These are phyloP conservation scores for Drosophila parabipectinata DNA, from an alignment of 1,140 invertebrate genomes.

Conservation along the genomic window DNA sequence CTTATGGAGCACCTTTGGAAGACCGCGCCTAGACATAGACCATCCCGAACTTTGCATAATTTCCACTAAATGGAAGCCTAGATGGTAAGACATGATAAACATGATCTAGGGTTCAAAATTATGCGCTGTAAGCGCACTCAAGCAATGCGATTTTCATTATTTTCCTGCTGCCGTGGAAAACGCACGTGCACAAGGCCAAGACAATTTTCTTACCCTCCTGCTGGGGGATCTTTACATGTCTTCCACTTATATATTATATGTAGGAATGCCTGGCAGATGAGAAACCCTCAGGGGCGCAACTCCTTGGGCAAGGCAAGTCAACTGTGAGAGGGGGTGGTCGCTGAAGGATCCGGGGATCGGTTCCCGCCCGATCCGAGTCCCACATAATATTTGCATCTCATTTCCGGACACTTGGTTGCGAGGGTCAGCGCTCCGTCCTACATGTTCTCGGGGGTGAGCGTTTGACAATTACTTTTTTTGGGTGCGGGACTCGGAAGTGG, in stretches of 20 bases:
- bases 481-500: slow-evolving; percentile 58
- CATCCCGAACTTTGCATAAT: slow-evolving; percentile 61
- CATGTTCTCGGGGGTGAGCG: slow-evolving; percentile 21
- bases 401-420: slow-evolving; percentile 81
- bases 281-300: slow-evolving; percentile 60
- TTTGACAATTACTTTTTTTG: slow-evolving; percentile 30
- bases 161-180: slow-evolving; percentile 56
- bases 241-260: not conserved
- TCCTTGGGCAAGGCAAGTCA: slow-evolving; percentile 54
- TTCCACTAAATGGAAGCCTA: slow-evolving; percentile 27
- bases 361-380: slow-evolving; percentile 57
- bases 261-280: slow-evolving; percentile 49
- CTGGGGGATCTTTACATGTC: slow-evolving; percentile 5
- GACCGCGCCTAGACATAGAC: slow-evolving; percentile 5
- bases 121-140: slow-evolving; percentile 60
- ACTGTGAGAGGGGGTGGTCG: slow-evolving; percentile 40
- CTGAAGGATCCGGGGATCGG: slow-evolving; percentile 21
- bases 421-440: slow-evolving; percentile 52
- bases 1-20: not conserved
- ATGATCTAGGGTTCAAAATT: slow-evolving; percentile 57
- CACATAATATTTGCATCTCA: slow-evolving; percentile 84
- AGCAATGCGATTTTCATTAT: slow-evolving; percentile 67
- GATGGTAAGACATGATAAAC: slow-evolving; percentile 16
- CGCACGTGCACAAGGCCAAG: slow-evolving; percentile 65
- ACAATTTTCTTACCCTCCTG: slow-evolving; percentile 62